Evolutionary conservation across 2,888 invertebrate genomes (phyloP).

Genomic region (Polyploca ridens): DNA sequence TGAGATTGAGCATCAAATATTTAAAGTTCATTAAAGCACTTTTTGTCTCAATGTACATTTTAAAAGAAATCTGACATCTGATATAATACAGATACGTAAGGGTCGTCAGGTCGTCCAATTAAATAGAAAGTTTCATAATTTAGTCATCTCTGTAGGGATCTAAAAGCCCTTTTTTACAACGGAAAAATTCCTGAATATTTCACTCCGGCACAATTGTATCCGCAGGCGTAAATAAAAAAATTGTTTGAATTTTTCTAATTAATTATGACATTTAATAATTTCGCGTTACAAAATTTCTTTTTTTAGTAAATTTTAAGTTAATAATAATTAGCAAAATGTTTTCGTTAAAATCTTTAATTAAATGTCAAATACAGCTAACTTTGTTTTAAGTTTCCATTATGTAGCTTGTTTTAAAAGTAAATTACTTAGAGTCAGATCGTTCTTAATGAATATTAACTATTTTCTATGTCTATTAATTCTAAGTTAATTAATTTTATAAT

Average conservation of each 20-base stretch:
- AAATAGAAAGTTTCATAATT: constrained; percentile 32
- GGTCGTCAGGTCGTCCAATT: constrained; percentile 28
- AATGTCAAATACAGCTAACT: constrained; percentile 44
- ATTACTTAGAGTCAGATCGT: constrained; percentile 41
- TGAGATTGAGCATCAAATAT: not conserved
- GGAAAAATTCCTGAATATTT: constrained; percentile 22
- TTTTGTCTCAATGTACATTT: not conserved
- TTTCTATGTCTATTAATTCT: not conserved
- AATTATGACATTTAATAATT: constrained; percentile 20
- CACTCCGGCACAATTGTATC: constrained; percentile 21
- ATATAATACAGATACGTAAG: constrained; percentile 16
- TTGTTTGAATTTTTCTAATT: constrained; percentile 22
- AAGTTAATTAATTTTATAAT: not conserved
- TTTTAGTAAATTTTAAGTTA: constrained; percentile 20
- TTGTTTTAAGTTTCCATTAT: constrained; percentile 43
- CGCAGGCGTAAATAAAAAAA: constrained; percentile 16
- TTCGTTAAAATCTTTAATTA: constrained; percentile 43
- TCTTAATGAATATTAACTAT: constrained; percentile 8
- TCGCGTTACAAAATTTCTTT: constrained; percentile 19
- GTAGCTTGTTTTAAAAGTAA: constrained; percentile 39
- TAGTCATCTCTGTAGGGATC: constrained; percentile 21
- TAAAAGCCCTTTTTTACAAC: constrained; percentile 26
- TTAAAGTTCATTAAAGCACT: not conserved
- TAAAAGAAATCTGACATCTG: not conserved
- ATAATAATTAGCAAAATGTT: constrained; percentile 21